These are phyloP conservation scores for Amblyteles armatorius DNA, from an alignment of 2,888 invertebrate genomes.

Conservation along the genomic window DNA sequence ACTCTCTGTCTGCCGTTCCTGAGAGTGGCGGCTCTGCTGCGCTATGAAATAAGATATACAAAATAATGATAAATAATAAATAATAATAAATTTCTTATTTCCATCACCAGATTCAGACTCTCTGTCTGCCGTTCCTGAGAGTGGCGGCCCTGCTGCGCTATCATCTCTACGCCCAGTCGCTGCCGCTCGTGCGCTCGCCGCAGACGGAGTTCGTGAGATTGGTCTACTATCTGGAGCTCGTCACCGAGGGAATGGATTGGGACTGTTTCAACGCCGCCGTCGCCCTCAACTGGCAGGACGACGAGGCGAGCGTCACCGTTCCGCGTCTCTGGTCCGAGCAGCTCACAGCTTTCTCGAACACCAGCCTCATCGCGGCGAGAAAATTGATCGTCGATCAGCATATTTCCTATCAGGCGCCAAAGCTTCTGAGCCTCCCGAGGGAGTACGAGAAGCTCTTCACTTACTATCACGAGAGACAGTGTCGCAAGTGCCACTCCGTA, in stretches of 20 bases:
- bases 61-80: too few relatives aligned
- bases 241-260: conserved; percentile 89
- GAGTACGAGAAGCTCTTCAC: conserved; percentile 97
- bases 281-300: conserved; percentile 87
- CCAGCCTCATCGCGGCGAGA: conserved; percentile 87
- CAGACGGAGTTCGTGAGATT: conserved; percentile 92
- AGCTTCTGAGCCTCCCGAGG: conserved; percentile 93
- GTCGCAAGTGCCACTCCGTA: conserved; percentile 94
- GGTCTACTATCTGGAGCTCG: conserved; percentile 92
- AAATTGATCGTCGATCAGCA: conserved; percentile 91
- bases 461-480: conserved; percentile 96
- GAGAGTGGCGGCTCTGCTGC: conserved; percentile 92
- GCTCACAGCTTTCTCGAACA: conserved; percentile 86
- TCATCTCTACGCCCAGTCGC: conserved; percentile 92
- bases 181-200: conserved; percentile 89
- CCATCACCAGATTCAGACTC: conserved; percentile 88
- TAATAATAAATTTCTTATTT: not conserved
- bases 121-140: conserved; percentile 94
- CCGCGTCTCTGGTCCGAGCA: conserved; percentile 90
- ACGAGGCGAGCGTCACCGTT: conserved; percentile 84
- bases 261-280: conserved; percentile 88
- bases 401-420: conserved; percentile 92
- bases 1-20: conserved; percentile 93
- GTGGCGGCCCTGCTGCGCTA: conserved; percentile 93
- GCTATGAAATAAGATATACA: too few relatives aligned